Evolutionary conservation across 2,113 vertebrate species (phyloP).

Genomic region (Dicentrarchus labrax): DNA sequence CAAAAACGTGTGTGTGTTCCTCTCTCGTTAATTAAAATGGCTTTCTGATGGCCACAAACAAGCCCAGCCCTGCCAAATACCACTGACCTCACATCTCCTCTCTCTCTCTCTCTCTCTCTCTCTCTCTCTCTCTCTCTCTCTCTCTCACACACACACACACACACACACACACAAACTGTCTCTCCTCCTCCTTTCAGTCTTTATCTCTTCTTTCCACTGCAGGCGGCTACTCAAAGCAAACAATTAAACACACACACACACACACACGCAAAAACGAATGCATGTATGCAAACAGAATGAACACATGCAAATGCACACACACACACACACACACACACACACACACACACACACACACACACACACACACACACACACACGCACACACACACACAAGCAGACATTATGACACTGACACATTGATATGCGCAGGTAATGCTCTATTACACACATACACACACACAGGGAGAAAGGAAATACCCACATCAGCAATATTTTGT

Average conservation of each 20-base stretch:
- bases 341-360: neutral
- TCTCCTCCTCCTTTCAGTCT: constrained; percentile 23
- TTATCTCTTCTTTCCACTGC: constrained; percentile 55
- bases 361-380: neutral
- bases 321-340: neutral
- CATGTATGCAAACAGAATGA: constrained; percentile 16
- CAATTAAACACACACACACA: constrained; percentile 33
- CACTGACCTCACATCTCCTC: constrained; percentile 18
- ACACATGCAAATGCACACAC: neutral
- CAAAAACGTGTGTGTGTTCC: constrained; percentile 52
- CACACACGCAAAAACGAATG: constrained; percentile 4
- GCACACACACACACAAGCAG: neutral
- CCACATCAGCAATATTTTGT: constrained; percentile 29
- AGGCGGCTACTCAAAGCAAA: constrained; percentile 37
- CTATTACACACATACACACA: neutral
- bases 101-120: constrained; percentile 1
- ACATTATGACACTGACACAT: neutral
- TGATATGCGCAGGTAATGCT: neutral
- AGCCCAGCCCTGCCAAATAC: constrained; percentile 48
- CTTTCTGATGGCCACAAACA: constrained; percentile 67
- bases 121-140: constrained; percentile 19
- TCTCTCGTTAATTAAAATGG: constrained; percentile 72
- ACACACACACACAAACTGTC: constrained; percentile 30
- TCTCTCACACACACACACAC: constrained; percentile 38
- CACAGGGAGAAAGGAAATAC: neutral